A percentile compares a stretch with the other conserved stretches of the same genome.
Evolutionary conservation across 1,140 invertebrate genomes (phyloP).

Genomic region (Ceratina calcarata): DNA sequence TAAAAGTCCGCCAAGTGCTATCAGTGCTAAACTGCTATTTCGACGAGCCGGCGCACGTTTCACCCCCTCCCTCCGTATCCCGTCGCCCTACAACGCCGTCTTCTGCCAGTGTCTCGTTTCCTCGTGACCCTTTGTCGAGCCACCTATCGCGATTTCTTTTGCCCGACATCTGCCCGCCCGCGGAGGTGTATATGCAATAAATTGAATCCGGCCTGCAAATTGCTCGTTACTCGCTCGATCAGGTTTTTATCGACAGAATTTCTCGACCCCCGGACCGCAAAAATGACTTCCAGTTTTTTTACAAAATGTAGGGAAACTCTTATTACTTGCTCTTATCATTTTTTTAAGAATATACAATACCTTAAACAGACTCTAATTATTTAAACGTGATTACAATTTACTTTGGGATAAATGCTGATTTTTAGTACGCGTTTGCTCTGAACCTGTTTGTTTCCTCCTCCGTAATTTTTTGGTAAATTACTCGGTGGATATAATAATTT

Average conservation of each 20-base stretch:
- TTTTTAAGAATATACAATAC: too few relatives aligned
- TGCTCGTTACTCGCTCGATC: slow-evolving; percentile 49
- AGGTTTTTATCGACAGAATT: slow-evolving; percentile 11
- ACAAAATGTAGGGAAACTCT: too few relatives aligned
- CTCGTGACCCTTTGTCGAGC: slow-evolving; percentile 42
- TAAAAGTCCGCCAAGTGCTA: slow-evolving; percentile 79
- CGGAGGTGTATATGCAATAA: slow-evolving; percentile 65
- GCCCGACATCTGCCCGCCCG: slow-evolving; percentile 42
- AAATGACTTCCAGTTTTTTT: background rate
- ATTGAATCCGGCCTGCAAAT: slow-evolving; percentile 60
- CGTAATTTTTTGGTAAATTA: slow-evolving; percentile 47
- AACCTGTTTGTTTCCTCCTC: background rate
- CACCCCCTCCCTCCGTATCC: slow-evolving; percentile 7
- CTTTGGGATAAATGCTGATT: too few relatives aligned
- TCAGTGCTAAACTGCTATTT: slow-evolving; percentile 77
- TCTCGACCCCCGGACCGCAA: too few relatives aligned
- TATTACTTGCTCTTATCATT: too few relatives aligned
- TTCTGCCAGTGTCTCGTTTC: background rate
- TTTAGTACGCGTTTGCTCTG: too few relatives aligned
- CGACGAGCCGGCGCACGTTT: slow-evolving; percentile 66
- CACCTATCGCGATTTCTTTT: slow-evolving; percentile 36
- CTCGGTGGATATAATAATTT: slow-evolving; percentile 31
- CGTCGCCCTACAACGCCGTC: background rate
- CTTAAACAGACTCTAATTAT: too few relatives aligned
- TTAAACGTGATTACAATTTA: too few relatives aligned